Evolutionary conservation across 2,113 vertebrate genomes (phyloP).

Genomic region (Macquaria australasica): DNA sequence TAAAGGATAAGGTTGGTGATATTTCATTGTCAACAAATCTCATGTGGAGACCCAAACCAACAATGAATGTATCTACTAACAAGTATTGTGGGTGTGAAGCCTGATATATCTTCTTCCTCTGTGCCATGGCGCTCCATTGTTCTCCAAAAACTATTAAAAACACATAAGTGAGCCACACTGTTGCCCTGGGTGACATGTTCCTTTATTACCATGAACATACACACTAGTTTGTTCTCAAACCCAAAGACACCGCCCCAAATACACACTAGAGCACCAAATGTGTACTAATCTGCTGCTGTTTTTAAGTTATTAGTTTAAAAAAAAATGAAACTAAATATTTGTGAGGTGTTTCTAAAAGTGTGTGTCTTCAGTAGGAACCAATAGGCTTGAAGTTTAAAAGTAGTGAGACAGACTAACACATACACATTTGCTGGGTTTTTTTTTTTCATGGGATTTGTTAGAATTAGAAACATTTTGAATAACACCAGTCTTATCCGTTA

Average conservation of each 20-base stretch:
- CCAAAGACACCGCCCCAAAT: not conserved
- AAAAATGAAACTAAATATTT: too few species aligned
- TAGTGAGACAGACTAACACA: not conserved
- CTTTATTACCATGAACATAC: not conserved
- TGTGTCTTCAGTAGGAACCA: not conserved
- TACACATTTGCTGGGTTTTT: not conserved
- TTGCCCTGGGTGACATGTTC: not conserved
- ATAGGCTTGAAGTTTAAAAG: not conserved
- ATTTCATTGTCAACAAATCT: not conserved
- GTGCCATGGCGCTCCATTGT: too few species aligned
- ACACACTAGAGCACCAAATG: not conserved
- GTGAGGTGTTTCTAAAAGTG: too few species aligned
- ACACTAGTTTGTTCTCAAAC: too few species aligned
- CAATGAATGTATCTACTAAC: not conserved
- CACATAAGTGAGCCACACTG: too few species aligned
- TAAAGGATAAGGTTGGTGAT: not conserved
- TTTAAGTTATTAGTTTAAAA: not conserved
- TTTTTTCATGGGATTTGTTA: not conserved
- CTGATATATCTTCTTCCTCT: not conserved
- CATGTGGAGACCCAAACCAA: not conserved
- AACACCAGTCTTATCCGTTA: not conserved
- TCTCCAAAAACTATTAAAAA: too few species aligned
- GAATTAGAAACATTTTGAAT: not conserved
- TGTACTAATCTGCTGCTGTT: not conserved
- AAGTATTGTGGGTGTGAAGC: not conserved